phyloP scores from a whole-genome alignment of 2,888 invertebrate genomes.

The Drosophila neonasuta region DNA sequence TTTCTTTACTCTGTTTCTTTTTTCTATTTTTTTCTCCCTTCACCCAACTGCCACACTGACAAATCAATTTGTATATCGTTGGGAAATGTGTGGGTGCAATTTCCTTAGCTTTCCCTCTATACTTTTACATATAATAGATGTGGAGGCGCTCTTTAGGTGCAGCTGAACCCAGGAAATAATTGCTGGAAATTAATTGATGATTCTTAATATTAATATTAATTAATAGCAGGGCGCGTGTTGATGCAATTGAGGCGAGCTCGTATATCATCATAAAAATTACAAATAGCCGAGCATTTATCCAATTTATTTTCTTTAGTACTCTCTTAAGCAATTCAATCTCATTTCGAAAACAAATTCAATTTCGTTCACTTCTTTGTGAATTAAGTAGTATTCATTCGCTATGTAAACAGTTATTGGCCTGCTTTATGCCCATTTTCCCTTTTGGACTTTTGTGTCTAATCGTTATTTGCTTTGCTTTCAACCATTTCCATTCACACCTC shows the following conservation, averaged over 20 bases:
- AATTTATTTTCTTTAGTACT: slow-evolving; percentile 2
- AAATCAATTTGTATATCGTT: slow-evolving; percentile 25
- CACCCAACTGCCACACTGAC: slow-evolving; percentile 6
- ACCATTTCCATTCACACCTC: slow-evolving; percentile 45
- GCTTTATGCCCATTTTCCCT: slow-evolving; percentile 6
- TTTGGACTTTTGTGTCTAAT: slow-evolving; percentile 1
- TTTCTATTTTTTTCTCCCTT: background rate
- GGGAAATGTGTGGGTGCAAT: slow-evolving; percentile 46
- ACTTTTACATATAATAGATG: background rate
- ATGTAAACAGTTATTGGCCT: slow-evolving; percentile 13
- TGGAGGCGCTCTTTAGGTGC: slow-evolving; percentile 28
- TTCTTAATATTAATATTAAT: slow-evolving; percentile 37
- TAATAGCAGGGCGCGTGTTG: slow-evolving; percentile 16
- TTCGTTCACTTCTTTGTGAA: background rate
- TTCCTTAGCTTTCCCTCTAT: slow-evolving; percentile 19
- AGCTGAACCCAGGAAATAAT: slow-evolving; percentile 33
- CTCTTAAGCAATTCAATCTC: background rate
- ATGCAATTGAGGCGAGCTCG: slow-evolving; percentile 31
- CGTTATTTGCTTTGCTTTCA: slow-evolving; percentile 19
- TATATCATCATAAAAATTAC: slow-evolving; percentile 19
- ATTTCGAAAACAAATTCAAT: slow-evolving; percentile 8
- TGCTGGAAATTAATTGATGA: slow-evolving; percentile 42
- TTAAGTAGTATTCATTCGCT: slow-evolving; percentile 2
- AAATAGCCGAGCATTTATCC: background rate
- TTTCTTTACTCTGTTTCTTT: slow-evolving; percentile 6